Evolutionary conservation across 2,113 vertebrate species (phyloP).

Genomic region (Cebidichthys violaceus): DNA sequence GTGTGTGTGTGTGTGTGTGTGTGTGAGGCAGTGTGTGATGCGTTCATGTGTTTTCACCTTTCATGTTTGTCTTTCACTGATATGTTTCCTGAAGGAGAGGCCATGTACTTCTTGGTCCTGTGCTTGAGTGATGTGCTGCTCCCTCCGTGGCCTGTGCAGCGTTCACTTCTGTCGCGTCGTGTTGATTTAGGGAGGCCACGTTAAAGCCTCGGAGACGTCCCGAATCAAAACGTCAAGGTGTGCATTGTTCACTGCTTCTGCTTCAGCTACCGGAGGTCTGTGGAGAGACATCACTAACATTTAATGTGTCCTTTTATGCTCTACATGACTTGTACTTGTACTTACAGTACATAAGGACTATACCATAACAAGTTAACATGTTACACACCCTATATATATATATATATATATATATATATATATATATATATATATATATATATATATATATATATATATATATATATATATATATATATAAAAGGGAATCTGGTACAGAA

Average conservation of each 20-base stretch:
- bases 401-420: not conserved
- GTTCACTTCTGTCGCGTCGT: constrained; percentile 56
- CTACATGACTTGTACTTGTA: constrained; percentile 43
- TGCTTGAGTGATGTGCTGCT: constrained; percentile 73
- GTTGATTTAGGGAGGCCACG: constrained; percentile 40
- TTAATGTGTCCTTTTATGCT: constrained; percentile 11
- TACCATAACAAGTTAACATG: constrained; percentile 24
- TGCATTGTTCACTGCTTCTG: constrained; percentile 47
- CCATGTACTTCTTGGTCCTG: constrained; percentile 68
- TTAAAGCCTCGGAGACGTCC: constrained; percentile 39
- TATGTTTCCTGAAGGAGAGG: constrained; percentile 54
- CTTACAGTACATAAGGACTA: constrained; percentile 33
- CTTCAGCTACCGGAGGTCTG: constrained; percentile 33
- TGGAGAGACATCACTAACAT: constrained; percentile 23
- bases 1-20: constrained; percentile 45
- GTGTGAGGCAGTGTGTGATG: constrained; percentile 71
- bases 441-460: not conserved
- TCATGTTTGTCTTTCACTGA: constrained; percentile 42
- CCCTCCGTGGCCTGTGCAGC: constrained; percentile 69
- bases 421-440: too few species aligned
- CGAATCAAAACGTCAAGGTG: constrained; percentile 40
- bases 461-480: not conserved
- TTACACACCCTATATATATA: constrained; percentile 20
- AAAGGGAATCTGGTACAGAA: constrained; percentile 10
- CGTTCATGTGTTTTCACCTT: constrained; percentile 77